Evolutionary conservation across 2,113 vertebrate species (phyloP), one percentile per base, ranked within the genome.

Genomic region (Oryzias curvinotus): DNA sequence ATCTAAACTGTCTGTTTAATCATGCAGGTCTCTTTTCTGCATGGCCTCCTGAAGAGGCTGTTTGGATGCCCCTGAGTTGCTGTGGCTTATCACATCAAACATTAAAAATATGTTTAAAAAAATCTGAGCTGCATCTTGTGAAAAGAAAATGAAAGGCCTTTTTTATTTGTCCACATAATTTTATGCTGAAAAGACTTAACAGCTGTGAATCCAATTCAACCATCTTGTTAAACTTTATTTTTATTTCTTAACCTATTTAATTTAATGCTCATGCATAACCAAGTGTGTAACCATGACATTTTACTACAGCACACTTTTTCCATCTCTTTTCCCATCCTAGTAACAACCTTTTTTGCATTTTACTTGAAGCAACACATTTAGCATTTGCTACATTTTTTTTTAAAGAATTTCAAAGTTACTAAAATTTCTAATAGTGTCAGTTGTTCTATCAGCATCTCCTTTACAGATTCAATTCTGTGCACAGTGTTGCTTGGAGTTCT

Each of bases 1-100:
- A 84, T 83, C 74, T 80, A 84, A 86, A 85, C 70, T 79, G 72
- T 83, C 81, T 85, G 68, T 83, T 75, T 79, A 85, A 83, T 88
- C 81, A 75, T 69, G 70, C 7, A 21, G 74, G 62, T 51, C 70
- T 72, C 47, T 28, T 60, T 78, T 73, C 53, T 69, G 75, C 65
- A 51, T 56, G 66, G 57, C 51, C 56, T 52, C 55, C 62, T 74
- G 80, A 73, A 61, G 49, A 71, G 65, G 28, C 45, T 65, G 54
- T 73, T 75, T 51, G 64, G 52, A 58, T 65, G 55, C 36, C 57
- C 4, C 49, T 23, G 15, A 53, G 77, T 71, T 52, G 65, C 64
- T 51, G 66, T 57, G 49, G 69, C 56, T 81, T 69, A 78, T 71
- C 52, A 57, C 60, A 67, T 63, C 57, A 54, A 69, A 30, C 46